A percentile compares a stretch with the other conserved stretches of the same genome.
Conservation (phyloP, 2,797 vertebrate species). For the Karalla daura region DNA sequence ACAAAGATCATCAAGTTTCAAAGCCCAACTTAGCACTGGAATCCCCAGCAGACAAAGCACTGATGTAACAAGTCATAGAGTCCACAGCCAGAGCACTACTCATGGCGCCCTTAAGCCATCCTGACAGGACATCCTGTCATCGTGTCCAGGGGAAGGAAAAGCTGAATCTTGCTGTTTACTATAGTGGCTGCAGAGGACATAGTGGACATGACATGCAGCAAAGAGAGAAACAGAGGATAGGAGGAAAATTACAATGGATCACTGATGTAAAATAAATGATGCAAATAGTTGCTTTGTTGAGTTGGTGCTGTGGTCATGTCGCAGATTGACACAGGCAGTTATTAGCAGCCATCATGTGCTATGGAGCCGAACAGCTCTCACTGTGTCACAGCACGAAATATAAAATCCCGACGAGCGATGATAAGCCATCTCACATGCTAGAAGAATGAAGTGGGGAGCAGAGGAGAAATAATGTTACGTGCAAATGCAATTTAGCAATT, state of each 20-base stretch:
- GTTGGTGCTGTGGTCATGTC: no score
- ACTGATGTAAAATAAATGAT: no score
- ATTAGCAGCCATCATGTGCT: not conserved
- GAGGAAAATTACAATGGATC: no score
- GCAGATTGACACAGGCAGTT: not conserved
- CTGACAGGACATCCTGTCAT: conserved; percentile 34
- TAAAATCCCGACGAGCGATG: not conserved
- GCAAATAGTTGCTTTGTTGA: no score
- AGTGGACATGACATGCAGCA: not conserved
- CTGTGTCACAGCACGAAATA: not conserved
- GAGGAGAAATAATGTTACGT: not conserved
- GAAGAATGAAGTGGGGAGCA: not conserved
- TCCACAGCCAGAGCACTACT: conserved; percentile 6
- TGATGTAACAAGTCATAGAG: not conserved
- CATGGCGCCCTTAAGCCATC: conserved; percentile 3
- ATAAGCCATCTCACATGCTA: not conserved
- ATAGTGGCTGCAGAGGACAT: not conserved
- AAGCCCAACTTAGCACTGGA: not conserved
- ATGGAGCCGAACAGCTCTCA: not conserved
- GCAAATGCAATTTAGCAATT: conserved; percentile 5
- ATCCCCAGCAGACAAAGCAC: not conserved
- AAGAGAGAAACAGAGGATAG: not conserved
- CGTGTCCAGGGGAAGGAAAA: conserved; percentile 36
- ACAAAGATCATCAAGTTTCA: not conserved
- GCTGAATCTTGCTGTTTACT: conserved; percentile 31